Evolutionary conservation across 2,888 invertebrate species (phyloP), one percentile per base, ranked within the genome.

Genomic region (Mongoloraphidia duomilia): DNA sequence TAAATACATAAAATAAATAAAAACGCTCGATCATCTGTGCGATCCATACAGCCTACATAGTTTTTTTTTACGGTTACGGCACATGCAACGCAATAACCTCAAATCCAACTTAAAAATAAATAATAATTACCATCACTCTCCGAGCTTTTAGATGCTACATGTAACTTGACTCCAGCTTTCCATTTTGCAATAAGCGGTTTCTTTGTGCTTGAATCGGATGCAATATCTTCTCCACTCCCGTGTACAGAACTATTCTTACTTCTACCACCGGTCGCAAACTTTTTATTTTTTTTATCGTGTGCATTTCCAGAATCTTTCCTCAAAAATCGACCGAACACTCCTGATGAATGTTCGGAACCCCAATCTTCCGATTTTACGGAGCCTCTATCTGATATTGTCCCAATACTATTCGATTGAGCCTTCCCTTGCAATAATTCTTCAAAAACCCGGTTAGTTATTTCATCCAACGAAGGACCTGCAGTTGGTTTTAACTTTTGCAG

Each of bases 371-470:
- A 79, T 78, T 75, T 76, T 46, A 77, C 68, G 40, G 78, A 78
- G 53, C 72, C 73, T 57, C 70, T 71, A 60, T 77, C 77, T 40
- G 70, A 70, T 42, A 60, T 65, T 2, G 58, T 50, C 11, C 56
- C 61, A 33, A 59, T 56, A 37, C 55, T 57, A 50, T 64, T 67
- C 9, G 66, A 65, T 53, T 76, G 74, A 1, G 72, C 68, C 61
- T 81, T 77, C 49, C 79, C 81, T 57, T 83, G 81, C 50, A 84
- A 66, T 50, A 85, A 68, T 56, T 84, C 84, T 63, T 82, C 82
- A 61, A 84, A 85, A 42, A 84, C 82, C 65, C 79, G 76, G 65
- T 84, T 84, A 6, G 84, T 84, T 48, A 85, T 80, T 65, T 84
- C 84, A 58, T 84, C 83, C 44, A 82, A 63, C n/a, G 71, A 71